A percentile compares a stretch with the other conserved stretches of the same genome.
phyloP scores from a whole-genome alignment of 2,113 vertebrate species.

The Peromyscus californicus region DNA sequence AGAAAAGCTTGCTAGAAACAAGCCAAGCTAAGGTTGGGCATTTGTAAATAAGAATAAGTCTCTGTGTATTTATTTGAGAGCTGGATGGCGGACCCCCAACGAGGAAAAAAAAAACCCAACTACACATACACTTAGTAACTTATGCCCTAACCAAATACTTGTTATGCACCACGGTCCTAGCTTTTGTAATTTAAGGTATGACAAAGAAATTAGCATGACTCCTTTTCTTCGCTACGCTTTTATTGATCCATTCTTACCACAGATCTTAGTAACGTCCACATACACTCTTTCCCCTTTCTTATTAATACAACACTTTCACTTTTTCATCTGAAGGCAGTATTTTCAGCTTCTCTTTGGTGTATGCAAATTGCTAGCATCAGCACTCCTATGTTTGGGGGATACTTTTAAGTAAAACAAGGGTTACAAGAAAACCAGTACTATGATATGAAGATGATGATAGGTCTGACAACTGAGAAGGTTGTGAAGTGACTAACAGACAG shows the following conservation, averaged over 20 bases:
- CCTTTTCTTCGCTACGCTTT: neutral
- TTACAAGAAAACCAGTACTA: neutral
- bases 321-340: neutral
- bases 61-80: too few species aligned
- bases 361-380: too few species aligned
- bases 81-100: too few species aligned
- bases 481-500: neutral
- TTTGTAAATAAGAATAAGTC: too few species aligned
- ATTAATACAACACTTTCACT: neutral
- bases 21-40: too few species aligned
- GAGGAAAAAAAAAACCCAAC: too few species aligned
- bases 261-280: neutral
- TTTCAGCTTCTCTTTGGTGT: neutral
- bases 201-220: neutral
- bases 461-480: neutral
- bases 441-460: neutral
- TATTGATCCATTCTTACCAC: neutral
- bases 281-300: neutral
- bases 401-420: neutral
- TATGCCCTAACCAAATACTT: neutral
- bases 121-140: neutral
- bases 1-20: too few species aligned
- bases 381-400: neutral
- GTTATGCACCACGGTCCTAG: neutral
- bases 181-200: neutral